Evolutionary conservation across 2,797 vertebrate genomes (phyloP).

Genomic region (Silurus aristotelis): DNA sequence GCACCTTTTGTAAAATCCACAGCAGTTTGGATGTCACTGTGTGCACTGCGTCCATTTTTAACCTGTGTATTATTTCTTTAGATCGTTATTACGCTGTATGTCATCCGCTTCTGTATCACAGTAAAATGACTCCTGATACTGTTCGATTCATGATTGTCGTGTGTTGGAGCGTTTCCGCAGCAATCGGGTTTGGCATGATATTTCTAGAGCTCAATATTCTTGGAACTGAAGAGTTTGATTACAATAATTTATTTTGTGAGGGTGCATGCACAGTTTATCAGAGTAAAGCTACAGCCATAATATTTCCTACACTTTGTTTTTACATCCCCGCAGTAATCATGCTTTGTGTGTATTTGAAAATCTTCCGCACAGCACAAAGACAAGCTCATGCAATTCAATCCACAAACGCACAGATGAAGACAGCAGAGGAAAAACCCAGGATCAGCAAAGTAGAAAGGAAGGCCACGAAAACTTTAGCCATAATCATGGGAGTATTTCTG

Average conservation of each 20-base stretch:
- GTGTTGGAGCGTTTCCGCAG: conserved; percentile 74
- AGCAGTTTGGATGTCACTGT: conserved; percentile 56
- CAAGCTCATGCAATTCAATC: conserved; percentile 60
- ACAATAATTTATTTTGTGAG: conserved; percentile 41
- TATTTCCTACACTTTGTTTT: conserved; percentile 51
- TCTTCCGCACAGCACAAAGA: conserved; percentile 54
- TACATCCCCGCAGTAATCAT: conserved; percentile 55
- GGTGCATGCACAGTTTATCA: conserved; percentile 56
- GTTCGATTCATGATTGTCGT: conserved; percentile 71
- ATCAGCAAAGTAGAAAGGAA: conserved; percentile 55
- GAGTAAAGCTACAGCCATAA: conserved; percentile 26
- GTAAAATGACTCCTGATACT: conserved; percentile 68
- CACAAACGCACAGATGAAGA: conserved; percentile 23
- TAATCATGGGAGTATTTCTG: conserved; percentile 79
- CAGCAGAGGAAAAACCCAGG: conserved; percentile 65
- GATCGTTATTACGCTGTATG: conserved; percentile 82
- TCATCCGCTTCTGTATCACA: conserved; percentile 76
- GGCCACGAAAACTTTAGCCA: conserved; percentile 63
- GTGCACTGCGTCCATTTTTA: conserved; percentile 80
- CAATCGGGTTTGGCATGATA: conserved; percentile 78
- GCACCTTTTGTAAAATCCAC: conserved; percentile 81
- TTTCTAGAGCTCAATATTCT: conserved; percentile 77
- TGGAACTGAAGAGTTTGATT: conserved; percentile 68
- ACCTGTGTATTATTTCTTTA: conserved; percentile 79
- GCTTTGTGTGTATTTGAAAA: conserved; percentile 55